Base-by-base conservation (phyloP, 2,797 vertebrate genomes). In the Rhinatrema bivittatum region DNA sequence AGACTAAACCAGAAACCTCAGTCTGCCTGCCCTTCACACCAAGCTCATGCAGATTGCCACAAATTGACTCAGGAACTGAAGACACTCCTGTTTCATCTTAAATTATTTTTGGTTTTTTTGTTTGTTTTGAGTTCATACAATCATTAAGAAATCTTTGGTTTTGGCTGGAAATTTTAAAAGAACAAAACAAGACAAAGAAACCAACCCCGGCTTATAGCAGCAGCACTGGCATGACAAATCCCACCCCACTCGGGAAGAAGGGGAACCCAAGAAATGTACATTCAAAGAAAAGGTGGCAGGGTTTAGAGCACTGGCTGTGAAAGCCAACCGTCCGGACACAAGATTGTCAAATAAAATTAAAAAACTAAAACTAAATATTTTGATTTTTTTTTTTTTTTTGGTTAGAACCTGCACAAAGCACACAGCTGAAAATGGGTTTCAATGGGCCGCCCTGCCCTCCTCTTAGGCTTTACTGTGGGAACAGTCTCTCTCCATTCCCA, bases 111-210 rank as follows among this genome's bases (percentile, higher is more conserved):
- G 78, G 81, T 79, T 85, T 81, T 74, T 85, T 84, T 79, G 81
- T 85, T 82, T 84, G 79, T 85, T 88, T 69, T 86, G 84, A 85
- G 69, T 81, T 88, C 82, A 77, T 87, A 99, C 94, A 99, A 98
- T 99, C 94, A 98, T 87, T 91, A 87, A 79, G 75, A 93, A 95
- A 89, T 99, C 94, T 99, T 99, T 98, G 96, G 94, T 99, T 93
- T 91, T 91, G 87, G 89, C 87, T 85, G 87, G 83, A 88, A 82
- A 84, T 75, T 81, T 62, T 76, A 82, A 83, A 81, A 76, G 66
- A 81, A 81, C 76, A 79, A 81, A 85, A 82, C 78, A 68, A 78
- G 80, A 82, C 82, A 81, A 82, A 83, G 75, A 82, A 85, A 81
- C 80, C 72, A 50, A 78, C 68, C 79, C 76, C 69, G 58, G 78